These are phyloP conservation scores for Saturnia japonica DNA, from an alignment of 2,888 invertebrate genomes.

Conservation along the genomic window DNA sequence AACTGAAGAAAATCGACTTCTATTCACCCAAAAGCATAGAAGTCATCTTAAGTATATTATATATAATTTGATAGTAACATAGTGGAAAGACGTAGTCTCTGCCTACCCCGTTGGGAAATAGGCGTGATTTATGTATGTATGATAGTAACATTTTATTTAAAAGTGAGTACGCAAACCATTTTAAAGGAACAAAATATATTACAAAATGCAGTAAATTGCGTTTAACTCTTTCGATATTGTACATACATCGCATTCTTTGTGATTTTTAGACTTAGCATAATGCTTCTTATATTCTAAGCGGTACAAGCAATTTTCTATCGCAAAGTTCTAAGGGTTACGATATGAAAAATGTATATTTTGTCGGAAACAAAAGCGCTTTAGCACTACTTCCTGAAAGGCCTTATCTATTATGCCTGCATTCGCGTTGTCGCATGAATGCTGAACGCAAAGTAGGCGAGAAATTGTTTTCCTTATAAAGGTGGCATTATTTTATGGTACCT, in stretches of 20 bases:
- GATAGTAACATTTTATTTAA: neutral
- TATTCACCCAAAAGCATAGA: neutral
- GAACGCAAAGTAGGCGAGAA: conserved; percentile 73
- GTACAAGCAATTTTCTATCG: conserved; percentile 65
- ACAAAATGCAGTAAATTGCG: conserved; percentile 53
- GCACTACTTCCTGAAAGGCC: conserved; percentile 56
- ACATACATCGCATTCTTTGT: conserved; percentile 27
- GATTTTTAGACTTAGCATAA: conserved; percentile 19
- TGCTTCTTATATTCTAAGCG: conserved; percentile 43
- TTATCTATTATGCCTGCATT: conserved; percentile 69
- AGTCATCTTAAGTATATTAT: neutral
- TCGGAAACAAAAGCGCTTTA: conserved; percentile 71
- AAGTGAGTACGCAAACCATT: neutral
- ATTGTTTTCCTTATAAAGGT: conserved; percentile 68
- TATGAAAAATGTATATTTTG: conserved; percentile 71
- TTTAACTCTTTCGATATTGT: conserved; percentile 54
- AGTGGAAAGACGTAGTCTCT: too few relatives aligned
- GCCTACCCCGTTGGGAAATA: too few relatives aligned
- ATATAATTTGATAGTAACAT: neutral
- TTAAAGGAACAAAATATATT: conserved; percentile 30
- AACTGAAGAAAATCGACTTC: neutral
- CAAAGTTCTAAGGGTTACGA: conserved; percentile 38
- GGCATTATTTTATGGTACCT: conserved; percentile 41
- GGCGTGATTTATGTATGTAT: too few relatives aligned
- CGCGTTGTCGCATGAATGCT: conserved; percentile 61